Base-by-base conservation (phyloP, 2,888 invertebrate genomes). In the Melanargia galathea region DNA sequence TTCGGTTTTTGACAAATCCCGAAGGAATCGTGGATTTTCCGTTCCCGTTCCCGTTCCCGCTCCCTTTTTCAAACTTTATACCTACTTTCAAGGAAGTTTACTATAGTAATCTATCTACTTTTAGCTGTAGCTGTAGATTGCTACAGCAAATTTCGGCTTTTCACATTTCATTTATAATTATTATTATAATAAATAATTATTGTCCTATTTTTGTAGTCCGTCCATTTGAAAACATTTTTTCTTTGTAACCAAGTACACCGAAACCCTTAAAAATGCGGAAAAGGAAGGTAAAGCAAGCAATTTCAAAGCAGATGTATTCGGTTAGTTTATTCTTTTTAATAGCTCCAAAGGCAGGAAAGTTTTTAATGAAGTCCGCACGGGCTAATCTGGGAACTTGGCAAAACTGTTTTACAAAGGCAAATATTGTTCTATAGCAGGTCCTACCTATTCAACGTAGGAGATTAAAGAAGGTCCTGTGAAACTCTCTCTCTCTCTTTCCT, bases 291-390 rank as follows among this genome's bases (percentile, higher is more conserved):
- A 62, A 58, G 57, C 52, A 18, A 62, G 16, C 46, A 48, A 59
- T 59, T 46, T 59, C 54, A 46, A 51, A 49, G 60, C 51, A 26
- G 26, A 64, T 51, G 58, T 65, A 64, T 65, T 66, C 61, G 60
- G 64, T 66, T 67, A 71, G 72, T 75, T 72, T 71, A 69, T 65
- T 68, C 62, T 66, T 70, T 70, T 74, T 71, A 69, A 64, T 68
- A 67, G 66, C 64, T 62, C 72, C 71, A 70, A 75, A 71, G 69
- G 64, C 62, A 48, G 60, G n/a, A 65, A 77, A 77, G 72, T 76
- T 76, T 77, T 76, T 76, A 77, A 77, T 73, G 74, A 75, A 70
- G 70, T 70, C 69, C 66, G 68, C 72, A 68, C 66, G 66, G 70
- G 70, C 70, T 75, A 75, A 74, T 75, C 76, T 72, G 71, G 66